These are phyloP conservation scores for Corticium candelabrum DNA, from an alignment of 37 sponge, comb jelly and placozoan species.

Conservation along the genomic window DNA sequence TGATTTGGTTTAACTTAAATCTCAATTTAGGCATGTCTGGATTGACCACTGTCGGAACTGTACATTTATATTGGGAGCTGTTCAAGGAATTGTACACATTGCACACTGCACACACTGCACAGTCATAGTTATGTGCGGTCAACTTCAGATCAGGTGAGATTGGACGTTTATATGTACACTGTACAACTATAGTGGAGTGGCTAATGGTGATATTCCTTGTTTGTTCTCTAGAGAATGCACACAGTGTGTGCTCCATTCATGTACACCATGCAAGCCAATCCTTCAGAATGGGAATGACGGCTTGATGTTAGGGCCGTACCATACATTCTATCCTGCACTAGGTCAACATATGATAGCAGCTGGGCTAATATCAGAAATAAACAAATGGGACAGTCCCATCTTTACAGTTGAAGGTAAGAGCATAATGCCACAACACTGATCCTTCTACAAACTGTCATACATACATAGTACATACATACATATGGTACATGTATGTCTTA, in stretches of 20 bases:
- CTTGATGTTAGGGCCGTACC: neutral
- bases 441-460: no score
- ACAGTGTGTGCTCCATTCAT: neutral
- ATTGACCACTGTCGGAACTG: neutral
- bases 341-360: neutral
- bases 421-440: no score
- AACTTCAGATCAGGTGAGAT: neutral
- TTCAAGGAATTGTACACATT: neutral
- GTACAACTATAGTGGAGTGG: no score
- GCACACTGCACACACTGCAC: neutral
- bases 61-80: neutral
- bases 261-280: neutral
- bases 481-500: no score
- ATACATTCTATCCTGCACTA: neutral
- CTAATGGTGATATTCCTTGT: neutral
- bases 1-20: neutral
- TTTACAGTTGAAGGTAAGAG: no score
- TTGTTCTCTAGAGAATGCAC: neutral
- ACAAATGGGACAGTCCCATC: neutral
- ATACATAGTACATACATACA: no score
- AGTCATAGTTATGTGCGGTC: neutral
- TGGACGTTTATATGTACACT: no score
- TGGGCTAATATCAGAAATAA: neutral
- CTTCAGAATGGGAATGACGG: neutral
- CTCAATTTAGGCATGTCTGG: neutral